Conservation (phyloP, 2,888 invertebrate species). For the Ganaspis brasiliensis region DNA sequence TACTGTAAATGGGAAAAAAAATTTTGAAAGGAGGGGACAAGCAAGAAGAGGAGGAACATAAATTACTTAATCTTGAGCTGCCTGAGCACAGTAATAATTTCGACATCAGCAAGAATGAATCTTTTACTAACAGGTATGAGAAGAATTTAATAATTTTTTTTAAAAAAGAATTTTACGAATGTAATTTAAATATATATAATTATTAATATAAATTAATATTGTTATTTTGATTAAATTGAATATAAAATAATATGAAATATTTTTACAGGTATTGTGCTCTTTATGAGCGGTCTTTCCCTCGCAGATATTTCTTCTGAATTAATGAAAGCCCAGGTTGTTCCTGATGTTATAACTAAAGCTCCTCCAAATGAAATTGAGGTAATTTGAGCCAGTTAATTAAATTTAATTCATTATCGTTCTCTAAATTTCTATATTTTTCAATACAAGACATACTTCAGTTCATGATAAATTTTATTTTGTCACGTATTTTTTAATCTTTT, state of each 20-base stretch:
- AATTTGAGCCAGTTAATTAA: too few relatives aligned
- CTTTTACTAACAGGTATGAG: conserved; percentile 7
- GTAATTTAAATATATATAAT: not conserved
- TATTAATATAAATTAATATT: conserved; percentile 1
- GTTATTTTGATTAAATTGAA: too few relatives aligned
- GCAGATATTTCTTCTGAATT: conserved; percentile 82
- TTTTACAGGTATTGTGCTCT: conserved; percentile 68
- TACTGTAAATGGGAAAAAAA: conserved; percentile 11
- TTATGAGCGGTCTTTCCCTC: conserved; percentile 70
- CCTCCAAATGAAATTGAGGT: conserved; percentile 76
- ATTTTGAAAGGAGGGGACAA: not conserved
- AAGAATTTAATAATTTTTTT: conserved; percentile 9
- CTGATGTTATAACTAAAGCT: conserved; percentile 74
- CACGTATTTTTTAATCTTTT: conserved; percentile 64
- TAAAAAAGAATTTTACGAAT: not conserved
- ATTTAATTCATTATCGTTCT: too few relatives aligned
- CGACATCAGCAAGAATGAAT: conserved; percentile 26
- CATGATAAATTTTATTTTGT: too few relatives aligned
- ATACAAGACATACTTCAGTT: too few relatives aligned
- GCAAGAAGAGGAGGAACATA: not conserved
- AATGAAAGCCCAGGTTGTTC: conserved; percentile 84
- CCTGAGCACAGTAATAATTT: conserved; percentile 1
- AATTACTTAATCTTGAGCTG: not conserved
- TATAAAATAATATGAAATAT: not conserved
- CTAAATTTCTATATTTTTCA: too few relatives aligned